Evolutionary conservation across 2,797 vertebrate genomes (phyloP), one percentile per base, ranked within the genome.

Genomic region (Pangasius sanitwongsei): DNA sequence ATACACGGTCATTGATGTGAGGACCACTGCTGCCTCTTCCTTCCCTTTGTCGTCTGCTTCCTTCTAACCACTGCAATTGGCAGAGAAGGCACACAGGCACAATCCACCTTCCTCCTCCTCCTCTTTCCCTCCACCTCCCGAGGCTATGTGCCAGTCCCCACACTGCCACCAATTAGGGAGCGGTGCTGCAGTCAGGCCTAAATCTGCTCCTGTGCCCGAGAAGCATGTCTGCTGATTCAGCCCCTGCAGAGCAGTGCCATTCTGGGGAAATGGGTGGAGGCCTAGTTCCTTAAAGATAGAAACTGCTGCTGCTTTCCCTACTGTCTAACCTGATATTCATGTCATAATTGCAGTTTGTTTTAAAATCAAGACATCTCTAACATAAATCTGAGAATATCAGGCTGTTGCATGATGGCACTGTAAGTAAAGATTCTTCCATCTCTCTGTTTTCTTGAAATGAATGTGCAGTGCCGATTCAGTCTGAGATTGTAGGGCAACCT

Each of bases 191-290:
- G 63, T 81, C 95, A 95, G 93, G 94, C 93, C 95, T 97, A 98
- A 99, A 98, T 98, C 92, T 95, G 96, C 96, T 94, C 90, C 94
- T 96, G 94, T 95, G 95, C 94, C 91, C 91, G 94, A 95, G 91
- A 94, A 96, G 96, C 98, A 99, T 98, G 98, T 93, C 96, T 96
- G 89, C 93, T 89, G 89, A 91, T 91, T 91, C 91, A 90, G 91
- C 91, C 85, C 91, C 89, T 87, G 88, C 88, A 72, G 90, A 88
- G 91, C 44, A n/a, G 44, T 85, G 74, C 89, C 86, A 86, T 89
- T 87, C 86, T 63, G 53, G 78, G 75, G 28, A 84, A 83, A 57
- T 77, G 4, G 50, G 77, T 89, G 85, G 69, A 83, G 63, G 41
- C 75, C 69, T 89, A n/a, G 87, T 87, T 72, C 72, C 86, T 87